A percentile compares a stretch with the other conserved stretches of the same genome.
Conservation (phyloP, 2,797 vertebrate genomes). For the Benthosema pterotum region DNA sequence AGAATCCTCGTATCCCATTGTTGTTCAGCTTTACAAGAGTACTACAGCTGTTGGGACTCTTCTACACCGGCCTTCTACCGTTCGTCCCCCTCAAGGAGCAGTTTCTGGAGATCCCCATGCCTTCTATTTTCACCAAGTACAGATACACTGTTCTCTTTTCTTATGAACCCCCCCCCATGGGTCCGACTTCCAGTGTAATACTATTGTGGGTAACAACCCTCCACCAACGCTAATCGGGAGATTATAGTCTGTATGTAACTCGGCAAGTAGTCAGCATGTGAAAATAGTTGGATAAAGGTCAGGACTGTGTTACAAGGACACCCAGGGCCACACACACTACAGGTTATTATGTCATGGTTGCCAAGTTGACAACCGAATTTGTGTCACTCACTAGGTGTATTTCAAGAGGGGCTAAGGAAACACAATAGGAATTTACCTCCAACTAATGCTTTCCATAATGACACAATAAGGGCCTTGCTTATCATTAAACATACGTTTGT, state of each 20-base stretch:
- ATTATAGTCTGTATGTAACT: neutral
- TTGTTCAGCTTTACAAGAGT: conserved; percentile 94
- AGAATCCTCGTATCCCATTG: conserved; percentile 92
- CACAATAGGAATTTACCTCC: neutral
- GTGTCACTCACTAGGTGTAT: neutral
- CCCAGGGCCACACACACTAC: neutral
- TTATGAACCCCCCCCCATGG: neutral
- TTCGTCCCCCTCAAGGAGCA: conserved; percentile 94
- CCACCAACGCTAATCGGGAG: neutral
- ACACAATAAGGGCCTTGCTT: neutral
- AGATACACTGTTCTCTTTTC: conserved; percentile 12
- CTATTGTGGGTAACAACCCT: conserved; percentile 5
- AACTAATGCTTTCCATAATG: neutral
- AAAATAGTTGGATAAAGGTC: conserved; percentile 9
- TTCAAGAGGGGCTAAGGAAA: neutral
- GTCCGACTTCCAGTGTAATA: conserved; percentile 6
- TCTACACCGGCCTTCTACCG: conserved; percentile 95
- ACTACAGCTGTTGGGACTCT: conserved; percentile 90
- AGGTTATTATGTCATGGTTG: neutral
- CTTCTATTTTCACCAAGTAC: conserved; percentile 95
- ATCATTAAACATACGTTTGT: neutral
- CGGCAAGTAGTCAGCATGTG: neutral
- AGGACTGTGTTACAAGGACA: neutral
- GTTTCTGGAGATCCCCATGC: conserved; percentile 98
- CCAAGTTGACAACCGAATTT: neutral